Conservation (phyloP, 2,113 vertebrate species). For the Parus major region DNA sequence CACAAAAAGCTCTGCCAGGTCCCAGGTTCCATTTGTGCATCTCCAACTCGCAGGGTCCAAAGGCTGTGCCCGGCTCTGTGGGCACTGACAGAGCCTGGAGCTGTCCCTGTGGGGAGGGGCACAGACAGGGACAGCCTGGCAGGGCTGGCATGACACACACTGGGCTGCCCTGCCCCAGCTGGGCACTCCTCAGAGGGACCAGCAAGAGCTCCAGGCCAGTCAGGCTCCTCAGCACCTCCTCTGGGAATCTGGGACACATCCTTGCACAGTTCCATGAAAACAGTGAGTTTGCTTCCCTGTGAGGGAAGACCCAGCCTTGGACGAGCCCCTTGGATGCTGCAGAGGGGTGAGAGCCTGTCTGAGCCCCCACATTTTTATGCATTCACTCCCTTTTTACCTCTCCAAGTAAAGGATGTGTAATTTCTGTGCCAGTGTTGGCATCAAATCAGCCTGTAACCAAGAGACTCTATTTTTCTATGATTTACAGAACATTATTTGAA, state of each 20-base stretch:
- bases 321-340: neutral
- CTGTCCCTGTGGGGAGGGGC: neutral
- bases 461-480: conserved; percentile 57
- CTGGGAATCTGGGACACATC: neutral
- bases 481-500: neutral
- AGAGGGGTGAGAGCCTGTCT: neutral
- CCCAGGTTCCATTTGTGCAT: neutral
- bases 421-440: neutral
- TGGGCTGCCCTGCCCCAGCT: neutral
- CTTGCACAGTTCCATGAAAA: neutral
- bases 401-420: neutral
- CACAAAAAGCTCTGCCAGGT: neutral
- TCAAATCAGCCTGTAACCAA: neutral
- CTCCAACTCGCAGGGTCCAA: neutral
- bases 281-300: neutral
- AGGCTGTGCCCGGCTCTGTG: neutral
- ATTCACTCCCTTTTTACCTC: neutral
- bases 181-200: neutral
- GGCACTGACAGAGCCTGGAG: neutral
- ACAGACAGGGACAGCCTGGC: neutral
- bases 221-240: accelerated
- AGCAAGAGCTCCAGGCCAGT: neutral
- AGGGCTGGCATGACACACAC: accelerated
- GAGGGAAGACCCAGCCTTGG: neutral
- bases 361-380: neutral